These are phyloP conservation scores for Eumaeus atala DNA, from an alignment of 1,140 invertebrate species.

Conservation along the genomic window DNA sequence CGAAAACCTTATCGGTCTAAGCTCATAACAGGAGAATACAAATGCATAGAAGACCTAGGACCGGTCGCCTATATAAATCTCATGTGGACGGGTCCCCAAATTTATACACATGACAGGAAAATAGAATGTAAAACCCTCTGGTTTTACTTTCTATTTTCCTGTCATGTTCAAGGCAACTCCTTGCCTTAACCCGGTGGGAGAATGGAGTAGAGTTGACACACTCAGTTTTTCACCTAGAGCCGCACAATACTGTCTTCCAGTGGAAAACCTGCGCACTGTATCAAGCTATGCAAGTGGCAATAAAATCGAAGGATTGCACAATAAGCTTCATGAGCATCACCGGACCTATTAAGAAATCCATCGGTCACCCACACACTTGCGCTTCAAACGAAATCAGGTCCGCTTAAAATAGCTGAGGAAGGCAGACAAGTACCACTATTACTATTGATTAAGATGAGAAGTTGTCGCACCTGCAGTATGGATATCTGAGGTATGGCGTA, in stretches of 20 bases:
- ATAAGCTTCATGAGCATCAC: conserved; percentile 26
- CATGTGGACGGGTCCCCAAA: conserved; percentile 16
- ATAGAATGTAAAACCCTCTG: too few species aligned
- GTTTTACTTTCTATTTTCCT: too few species aligned
- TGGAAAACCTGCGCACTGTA: conserved; percentile 24
- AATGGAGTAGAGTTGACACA: conserved; percentile 17
- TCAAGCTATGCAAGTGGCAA: conserved; percentile 13
- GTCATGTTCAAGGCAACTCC: too few species aligned
- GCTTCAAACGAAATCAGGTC: neutral
- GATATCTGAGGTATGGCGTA: too few species aligned
- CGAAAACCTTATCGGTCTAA: conserved; percentile 1
- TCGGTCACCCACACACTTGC: neutral
- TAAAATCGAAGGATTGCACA: neutral
- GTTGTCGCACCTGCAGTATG: too few species aligned
- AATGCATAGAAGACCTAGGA: neutral
- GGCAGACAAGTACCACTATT: too few species aligned
- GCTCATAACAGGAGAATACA: too few species aligned
- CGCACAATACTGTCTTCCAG: conserved; percentile 32
- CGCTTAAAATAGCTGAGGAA: too few species aligned
- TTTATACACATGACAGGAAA: conserved; percentile 30
- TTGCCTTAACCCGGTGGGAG: conserved; percentile 29
- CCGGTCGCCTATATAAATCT: neutral
- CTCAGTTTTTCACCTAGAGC: conserved; percentile 22
- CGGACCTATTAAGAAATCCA: conserved; percentile 11
- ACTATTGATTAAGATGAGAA: too few species aligned